Conservation (phyloP, 2,797 vertebrate genomes). For the Ptychobarbus kaznakovi region DNA sequence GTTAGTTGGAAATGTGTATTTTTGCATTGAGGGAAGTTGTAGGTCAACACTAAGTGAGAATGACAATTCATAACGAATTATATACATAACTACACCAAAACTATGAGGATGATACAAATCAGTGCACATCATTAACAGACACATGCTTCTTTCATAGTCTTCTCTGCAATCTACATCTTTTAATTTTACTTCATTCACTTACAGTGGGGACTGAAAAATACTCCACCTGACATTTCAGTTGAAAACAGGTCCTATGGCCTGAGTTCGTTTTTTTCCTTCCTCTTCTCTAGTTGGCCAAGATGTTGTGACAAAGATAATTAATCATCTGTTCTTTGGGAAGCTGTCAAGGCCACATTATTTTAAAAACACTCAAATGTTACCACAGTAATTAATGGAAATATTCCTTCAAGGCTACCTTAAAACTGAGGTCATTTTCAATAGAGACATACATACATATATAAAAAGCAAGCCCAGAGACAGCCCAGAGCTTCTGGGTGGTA, state of each 20-base stretch:
- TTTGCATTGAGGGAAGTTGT: neutral
- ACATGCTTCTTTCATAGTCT: neutral
- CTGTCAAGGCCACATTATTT: constrained; percentile 22
- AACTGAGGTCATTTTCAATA: constrained; percentile 33
- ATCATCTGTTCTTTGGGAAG: constrained; percentile 26
- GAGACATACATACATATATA: neutral
- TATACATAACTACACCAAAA: neutral
- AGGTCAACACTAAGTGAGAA: neutral
- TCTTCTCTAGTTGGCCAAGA: neutral
- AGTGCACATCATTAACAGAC: neutral
- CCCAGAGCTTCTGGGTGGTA: constrained; percentile 36
- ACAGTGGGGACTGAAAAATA: neutral
- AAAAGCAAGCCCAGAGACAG: neutral
- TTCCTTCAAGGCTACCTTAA: constrained; percentile 35
- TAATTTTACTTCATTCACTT: neutral
- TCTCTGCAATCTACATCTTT: neutral
- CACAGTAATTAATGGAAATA: constrained; percentile 44
- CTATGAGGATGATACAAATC: neutral
- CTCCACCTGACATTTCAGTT: neutral
- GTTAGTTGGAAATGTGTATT: neutral
- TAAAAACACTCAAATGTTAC: constrained; percentile 18
- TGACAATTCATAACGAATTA: neutral
- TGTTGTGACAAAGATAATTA: constrained; percentile 25
- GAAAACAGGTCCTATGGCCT: neutral
- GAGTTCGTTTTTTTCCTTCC: neutral